A percentile compares a stretch with the other conserved stretches of the same genome.
Conservation (phyloP, 2,113 vertebrate genomes). For the Nipponia nippon region DNA sequence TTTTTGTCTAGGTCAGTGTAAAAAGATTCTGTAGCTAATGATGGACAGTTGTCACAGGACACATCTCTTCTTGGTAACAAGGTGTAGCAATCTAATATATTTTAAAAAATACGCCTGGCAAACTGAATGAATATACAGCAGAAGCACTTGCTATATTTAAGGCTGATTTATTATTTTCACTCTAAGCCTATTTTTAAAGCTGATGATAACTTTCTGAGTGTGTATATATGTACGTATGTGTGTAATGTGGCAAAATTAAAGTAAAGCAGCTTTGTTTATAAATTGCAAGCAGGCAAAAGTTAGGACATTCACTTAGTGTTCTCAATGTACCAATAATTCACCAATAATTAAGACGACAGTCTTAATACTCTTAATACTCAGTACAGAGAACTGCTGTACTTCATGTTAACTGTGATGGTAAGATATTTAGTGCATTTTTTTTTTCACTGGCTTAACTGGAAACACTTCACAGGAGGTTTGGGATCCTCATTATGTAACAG, state of each 20-base stretch:
- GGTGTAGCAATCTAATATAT: neutral
- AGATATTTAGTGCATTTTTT: neutral
- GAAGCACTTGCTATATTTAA: neutral
- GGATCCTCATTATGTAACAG: constrained; percentile 43
- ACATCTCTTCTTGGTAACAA: neutral
- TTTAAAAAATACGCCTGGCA: neutral
- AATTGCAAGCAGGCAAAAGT: neutral
- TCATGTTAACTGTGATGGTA: neutral
- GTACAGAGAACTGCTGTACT: neutral
- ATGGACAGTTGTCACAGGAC: constrained; percentile 17
- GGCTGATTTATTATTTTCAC: neutral
- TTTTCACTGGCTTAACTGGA: constrained; percentile 11
- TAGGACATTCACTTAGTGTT: neutral
- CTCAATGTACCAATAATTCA: neutral
- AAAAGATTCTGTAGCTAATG: neutral
- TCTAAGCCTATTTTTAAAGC: constrained; percentile 12
- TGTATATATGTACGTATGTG: neutral
- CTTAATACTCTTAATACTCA: neutral
- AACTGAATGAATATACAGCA: neutral
- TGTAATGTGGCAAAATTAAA: neutral
- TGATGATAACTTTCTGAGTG: neutral
- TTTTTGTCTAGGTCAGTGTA: neutral
- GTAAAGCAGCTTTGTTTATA: neutral
- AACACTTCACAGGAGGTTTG: constrained; percentile 17
- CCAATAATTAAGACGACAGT: no score